Evolutionary conservation across 2,113 vertebrate species (phyloP).

Genomic region (Dromaius novaehollandiae): DNA sequence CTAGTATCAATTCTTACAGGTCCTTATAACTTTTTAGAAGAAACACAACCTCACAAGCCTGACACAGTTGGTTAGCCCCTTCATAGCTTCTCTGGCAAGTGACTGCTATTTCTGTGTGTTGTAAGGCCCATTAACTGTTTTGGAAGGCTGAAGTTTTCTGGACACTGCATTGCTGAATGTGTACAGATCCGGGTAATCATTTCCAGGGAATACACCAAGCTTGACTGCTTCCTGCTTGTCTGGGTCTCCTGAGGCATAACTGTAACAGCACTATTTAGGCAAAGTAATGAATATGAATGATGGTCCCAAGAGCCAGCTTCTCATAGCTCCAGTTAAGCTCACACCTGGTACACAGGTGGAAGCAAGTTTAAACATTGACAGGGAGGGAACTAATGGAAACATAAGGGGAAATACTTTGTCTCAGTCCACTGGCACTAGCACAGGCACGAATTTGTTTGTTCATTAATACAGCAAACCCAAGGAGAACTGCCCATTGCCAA

Average conservation of each 20-base stretch:
- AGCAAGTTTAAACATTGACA: conserved; percentile 38
- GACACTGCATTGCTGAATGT: background rate
- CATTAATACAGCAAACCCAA: conserved; percentile 8
- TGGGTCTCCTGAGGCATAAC: background rate
- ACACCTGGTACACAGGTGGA: conserved; percentile 29
- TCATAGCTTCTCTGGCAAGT: background rate
- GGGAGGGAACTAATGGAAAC: background rate
- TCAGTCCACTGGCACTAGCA: conserved; percentile 11
- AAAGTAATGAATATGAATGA: background rate
- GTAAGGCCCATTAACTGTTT: conserved; percentile 36
- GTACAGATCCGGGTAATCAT: conserved; percentile 27
- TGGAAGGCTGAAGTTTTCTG: background rate
- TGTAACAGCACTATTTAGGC: background rate
- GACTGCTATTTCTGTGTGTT: background rate
- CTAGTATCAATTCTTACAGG: background rate
- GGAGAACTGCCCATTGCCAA: background rate
- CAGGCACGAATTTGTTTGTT: background rate
- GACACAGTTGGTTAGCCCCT: background rate
- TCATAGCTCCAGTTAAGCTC: background rate
- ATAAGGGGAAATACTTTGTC: conserved; percentile 37
- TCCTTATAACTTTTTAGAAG: background rate
- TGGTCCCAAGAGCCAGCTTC: background rate
- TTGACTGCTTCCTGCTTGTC: background rate
- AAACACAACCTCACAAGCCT: background rate
- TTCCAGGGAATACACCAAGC: background rate